Conservation (phyloP, 2,113 vertebrate genomes). For the Bufo gargarizans region DNA sequence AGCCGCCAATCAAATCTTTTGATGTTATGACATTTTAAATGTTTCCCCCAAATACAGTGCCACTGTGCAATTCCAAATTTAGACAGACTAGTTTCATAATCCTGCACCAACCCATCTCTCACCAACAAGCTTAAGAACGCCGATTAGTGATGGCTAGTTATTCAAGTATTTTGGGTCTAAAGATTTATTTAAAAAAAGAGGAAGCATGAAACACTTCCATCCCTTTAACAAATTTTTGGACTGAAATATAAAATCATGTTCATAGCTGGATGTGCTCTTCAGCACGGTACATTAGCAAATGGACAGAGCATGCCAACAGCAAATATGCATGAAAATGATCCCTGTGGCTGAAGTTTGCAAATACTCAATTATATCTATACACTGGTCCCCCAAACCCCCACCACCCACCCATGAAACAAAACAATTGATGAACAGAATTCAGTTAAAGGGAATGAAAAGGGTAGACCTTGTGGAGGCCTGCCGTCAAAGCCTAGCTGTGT, state of each 20-base stretch:
- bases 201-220: too few relatives aligned
- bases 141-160: too few relatives aligned
- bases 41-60: too few relatives aligned
- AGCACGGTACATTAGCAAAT: neutral
- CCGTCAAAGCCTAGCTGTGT: conserved; percentile 99
- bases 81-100: too few relatives aligned
- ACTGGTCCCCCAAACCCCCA: conserved; percentile 69
- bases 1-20: too few relatives aligned
- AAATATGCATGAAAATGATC: conserved; percentile 81
- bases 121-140: too few relatives aligned
- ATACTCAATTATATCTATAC: conserved; percentile 74
- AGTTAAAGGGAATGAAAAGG: conserved; percentile 99
- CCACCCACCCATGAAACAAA: conserved; percentile 86
- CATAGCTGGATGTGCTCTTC: neutral
- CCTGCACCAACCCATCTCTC: too few relatives aligned
- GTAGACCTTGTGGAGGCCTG: conserved; percentile 99
- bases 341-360: conserved; percentile 89
- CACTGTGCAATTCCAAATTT: too few relatives aligned
- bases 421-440: conserved; percentile 99
- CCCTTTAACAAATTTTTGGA: neutral
- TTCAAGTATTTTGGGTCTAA: too few relatives aligned
- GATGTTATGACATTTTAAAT: too few relatives aligned
- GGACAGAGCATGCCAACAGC: conserved; percentile 63
- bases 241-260: too few relatives aligned
- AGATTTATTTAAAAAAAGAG: too few relatives aligned